Base-by-base conservation (phyloP, 2,888 invertebrate species). In the Norana najaformis region DNA sequence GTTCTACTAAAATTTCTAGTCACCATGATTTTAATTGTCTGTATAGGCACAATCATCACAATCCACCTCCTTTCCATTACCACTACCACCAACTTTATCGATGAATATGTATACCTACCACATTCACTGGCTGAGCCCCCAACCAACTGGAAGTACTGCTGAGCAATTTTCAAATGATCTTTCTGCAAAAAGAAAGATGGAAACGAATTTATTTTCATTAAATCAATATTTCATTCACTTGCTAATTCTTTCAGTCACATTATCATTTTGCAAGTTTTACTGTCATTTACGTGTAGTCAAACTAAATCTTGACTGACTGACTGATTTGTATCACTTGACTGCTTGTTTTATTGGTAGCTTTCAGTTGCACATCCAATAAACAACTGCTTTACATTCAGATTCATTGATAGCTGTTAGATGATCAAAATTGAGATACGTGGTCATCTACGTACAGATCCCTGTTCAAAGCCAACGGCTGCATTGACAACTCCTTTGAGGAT, bases 71-170 rank as follows among this genome's bases (percentile, higher is more conserved):
- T 11, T 69, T n/a, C 30, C n/a, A 47, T 23, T 2, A 3, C 47
- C 23, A 47, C 47, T 13, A 30, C 11, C 30, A 69, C n/a, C 69
- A 30, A 69, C n/a, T n/a, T 69, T n/a, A 69, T 41, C 8, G 36
- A 37, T 16, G 41, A 36, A n/a, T 85, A 88, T 13, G 88, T 38
- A 20, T 82, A 94, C 94, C 92, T 93, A 95, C 95, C 95, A 94
- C 98, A 98, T 95, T 99, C 99, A 37, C 98, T 97, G 1, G 97
- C 97, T 0, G 98, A 99, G 92, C 98, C 98, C 90, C 99, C 99
- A 6, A 99, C 98, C 91, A 98, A 95, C 95, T 98, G 98, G 94
- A 98, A 98, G 95, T 98, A 99, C 94, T 98, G 98, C 94, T 99
- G 98, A 0, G 99, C 99, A 23, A 97, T 96, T 95, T 98, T 98